phyloP scores from a whole-genome alignment of 2,888 invertebrate genomes.

The Agonopterix subpropinquella region DNA sequence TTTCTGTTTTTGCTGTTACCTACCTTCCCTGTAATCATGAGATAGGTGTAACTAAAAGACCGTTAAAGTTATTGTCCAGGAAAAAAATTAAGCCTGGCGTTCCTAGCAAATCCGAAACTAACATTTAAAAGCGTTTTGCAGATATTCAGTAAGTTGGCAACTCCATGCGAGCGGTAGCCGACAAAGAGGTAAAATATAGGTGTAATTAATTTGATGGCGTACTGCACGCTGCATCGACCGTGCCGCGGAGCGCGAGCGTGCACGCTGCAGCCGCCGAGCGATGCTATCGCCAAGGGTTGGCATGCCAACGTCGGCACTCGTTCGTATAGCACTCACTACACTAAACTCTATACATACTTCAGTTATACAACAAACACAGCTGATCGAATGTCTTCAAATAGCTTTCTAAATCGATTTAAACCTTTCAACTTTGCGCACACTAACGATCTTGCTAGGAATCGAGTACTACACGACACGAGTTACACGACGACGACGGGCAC shows the following conservation, averaged over 20 bases:
- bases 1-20: too few species aligned
- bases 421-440: too few species aligned
- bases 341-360: too few species aligned
- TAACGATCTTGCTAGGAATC: too few species aligned
- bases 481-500: too few species aligned
- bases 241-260: conserved; percentile 15
- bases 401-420: too few species aligned
- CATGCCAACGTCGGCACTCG: not conserved
- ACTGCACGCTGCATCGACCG: conserved; percentile 20
- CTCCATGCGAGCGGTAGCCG: conserved; percentile 28
- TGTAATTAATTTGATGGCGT: conserved; percentile 49
- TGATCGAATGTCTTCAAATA: too few species aligned
- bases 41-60: too few species aligned
- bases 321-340: too few species aligned
- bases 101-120: not conserved
- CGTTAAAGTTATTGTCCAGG: not conserved
- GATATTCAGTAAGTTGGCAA: conserved; percentile 17
- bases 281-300: conserved; percentile 20
- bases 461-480: too few species aligned
- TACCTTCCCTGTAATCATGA: too few species aligned
- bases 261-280: conserved; percentile 19
- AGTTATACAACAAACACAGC: too few species aligned
- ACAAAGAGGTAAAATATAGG: conserved; percentile 48
- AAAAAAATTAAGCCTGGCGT: not conserved
- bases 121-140: conserved; percentile 8